Evolutionary conservation across 92 coral and sea anemone genomes (phyloP).

Genomic region (Parazoanthus darwini): DNA sequence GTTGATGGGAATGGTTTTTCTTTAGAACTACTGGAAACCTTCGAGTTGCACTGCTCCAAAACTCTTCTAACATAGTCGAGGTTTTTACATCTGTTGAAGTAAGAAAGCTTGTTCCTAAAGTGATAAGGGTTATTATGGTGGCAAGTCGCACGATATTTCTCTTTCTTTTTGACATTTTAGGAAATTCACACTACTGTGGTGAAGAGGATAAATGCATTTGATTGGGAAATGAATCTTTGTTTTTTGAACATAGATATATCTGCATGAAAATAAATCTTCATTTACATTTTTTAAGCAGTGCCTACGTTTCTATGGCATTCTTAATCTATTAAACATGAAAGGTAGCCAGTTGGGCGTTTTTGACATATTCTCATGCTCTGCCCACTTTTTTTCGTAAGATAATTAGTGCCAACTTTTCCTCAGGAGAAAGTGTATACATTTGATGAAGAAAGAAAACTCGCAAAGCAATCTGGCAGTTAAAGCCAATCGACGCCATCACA

Average conservation of each 20-base stretch:
- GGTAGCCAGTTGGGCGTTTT: too few species aligned
- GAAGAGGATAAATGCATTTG: too few species aligned
- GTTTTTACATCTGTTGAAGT: too few species aligned
- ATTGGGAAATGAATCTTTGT: not conserved
- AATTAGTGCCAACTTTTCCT: too few species aligned
- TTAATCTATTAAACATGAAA: too few species aligned
- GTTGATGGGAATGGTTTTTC: not conserved
- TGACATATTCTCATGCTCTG: too few species aligned
- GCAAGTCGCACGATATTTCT: not conserved
- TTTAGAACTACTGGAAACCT: slow-evolving; percentile 27
- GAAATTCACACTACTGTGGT: too few species aligned
- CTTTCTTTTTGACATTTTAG: slow-evolving; percentile 4
- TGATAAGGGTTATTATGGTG: not conserved
- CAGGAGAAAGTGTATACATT: too few species aligned
- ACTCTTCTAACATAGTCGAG: not conserved
- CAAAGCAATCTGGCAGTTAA: too few species aligned
- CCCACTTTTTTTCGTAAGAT: too few species aligned
- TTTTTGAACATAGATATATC: not conserved
- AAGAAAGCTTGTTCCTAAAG: not conserved
- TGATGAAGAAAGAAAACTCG: too few species aligned
- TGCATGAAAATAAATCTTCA: not conserved
- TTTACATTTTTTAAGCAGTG: not conserved
- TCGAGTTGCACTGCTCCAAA: not conserved
- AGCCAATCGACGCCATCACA: too few species aligned
- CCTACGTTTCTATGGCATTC: not conserved